phyloP scores from a whole-genome alignment of 2,113 vertebrate species.

The Coptodon rendalli region DNA sequence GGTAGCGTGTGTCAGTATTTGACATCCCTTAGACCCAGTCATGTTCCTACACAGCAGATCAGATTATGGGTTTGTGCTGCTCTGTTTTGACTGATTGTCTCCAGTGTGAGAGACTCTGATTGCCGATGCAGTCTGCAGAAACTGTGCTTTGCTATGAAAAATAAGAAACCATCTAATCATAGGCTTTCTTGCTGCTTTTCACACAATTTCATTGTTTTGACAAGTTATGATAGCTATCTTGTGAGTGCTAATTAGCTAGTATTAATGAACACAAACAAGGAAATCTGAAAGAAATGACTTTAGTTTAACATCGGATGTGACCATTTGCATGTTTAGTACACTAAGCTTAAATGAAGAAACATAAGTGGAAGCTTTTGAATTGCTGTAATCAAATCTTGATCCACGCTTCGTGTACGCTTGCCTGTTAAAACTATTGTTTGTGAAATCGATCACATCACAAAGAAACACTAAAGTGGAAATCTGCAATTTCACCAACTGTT shows the following conservation, averaged over 20 bases:
- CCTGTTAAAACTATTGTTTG: slow-evolving; percentile 10
- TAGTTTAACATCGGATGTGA: not conserved
- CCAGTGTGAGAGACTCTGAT: not conserved
- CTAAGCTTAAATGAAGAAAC: not conserved
- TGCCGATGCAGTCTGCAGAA: not conserved
- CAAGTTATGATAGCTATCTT: not conserved
- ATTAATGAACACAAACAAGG: slow-evolving; percentile 20
- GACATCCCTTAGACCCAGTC: not conserved
- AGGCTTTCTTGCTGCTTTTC: not conserved
- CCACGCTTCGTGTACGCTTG: not conserved
- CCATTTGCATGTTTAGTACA: not conserved
- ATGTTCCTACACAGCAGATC: not conserved
- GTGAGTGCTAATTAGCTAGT: not conserved
- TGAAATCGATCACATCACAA: not conserved
- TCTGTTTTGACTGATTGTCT: slow-evolving; percentile 34
- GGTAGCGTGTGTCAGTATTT: not conserved
- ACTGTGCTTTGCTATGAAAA: not conserved
- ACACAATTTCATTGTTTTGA: slow-evolving; percentile 19
- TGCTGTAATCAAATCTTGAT: not conserved
- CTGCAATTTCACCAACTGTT: not conserved
- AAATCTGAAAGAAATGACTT: not conserved
- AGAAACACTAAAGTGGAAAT: not conserved
- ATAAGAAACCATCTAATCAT: slow-evolving; percentile 30
- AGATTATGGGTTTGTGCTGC: not conserved
- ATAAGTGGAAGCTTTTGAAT: not conserved